phyloP scores from a whole-genome alignment of 1,140 invertebrate species.

The Ephestia elutella region DNA sequence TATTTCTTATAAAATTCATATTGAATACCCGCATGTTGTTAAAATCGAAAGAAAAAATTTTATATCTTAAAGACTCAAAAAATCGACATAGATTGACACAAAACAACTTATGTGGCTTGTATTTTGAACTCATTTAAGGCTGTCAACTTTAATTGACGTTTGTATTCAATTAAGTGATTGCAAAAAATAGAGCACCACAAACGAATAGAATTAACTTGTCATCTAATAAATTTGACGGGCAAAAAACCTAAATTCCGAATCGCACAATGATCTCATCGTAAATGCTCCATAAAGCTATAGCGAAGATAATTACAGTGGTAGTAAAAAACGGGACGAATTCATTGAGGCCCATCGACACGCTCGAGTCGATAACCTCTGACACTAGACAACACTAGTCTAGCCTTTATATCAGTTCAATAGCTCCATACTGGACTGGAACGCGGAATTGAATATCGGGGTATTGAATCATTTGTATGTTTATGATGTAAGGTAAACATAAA shows the following conservation, averaged over 20 bases:
- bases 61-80: too few relatives aligned
- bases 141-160: too few relatives aligned
- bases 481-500: too few relatives aligned
- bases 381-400: constrained; percentile 16
- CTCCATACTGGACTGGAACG: not conserved
- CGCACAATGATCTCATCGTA: not conserved
- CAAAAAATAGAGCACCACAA: not conserved
- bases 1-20: too few relatives aligned
- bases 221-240: not conserved
- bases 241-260: not conserved
- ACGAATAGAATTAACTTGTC: not conserved
- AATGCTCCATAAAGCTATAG: not conserved
- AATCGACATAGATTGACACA: too few relatives aligned
- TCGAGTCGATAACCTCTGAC: constrained; percentile 33
- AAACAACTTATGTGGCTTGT: too few relatives aligned
- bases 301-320: constrained; percentile 1
- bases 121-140: too few relatives aligned
- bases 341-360: constrained; percentile 30
- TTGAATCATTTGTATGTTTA: not conserved
- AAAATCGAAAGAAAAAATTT: too few relatives aligned
- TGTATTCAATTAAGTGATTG: too few relatives aligned
- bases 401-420: constrained; percentile 2
- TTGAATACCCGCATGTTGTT: too few relatives aligned
- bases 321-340: constrained; percentile 29
- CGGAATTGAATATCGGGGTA: constrained; percentile 1